Base-by-base conservation (phyloP, 2,888 invertebrate species). In the Byasa hedistus region DNA sequence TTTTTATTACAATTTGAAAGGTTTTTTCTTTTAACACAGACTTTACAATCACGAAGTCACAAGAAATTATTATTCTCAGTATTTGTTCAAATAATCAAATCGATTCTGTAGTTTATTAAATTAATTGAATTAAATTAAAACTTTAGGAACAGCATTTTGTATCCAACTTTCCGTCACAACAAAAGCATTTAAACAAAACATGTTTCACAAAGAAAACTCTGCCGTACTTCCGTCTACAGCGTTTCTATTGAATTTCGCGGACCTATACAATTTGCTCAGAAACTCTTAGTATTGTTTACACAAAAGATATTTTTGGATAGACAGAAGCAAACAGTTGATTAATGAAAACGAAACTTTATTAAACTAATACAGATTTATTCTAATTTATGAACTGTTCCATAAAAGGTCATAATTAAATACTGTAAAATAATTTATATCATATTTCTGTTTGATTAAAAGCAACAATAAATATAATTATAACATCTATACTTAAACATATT, bases 101-200 rank as follows among this genome's bases (percentile, higher is more conserved):
- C 21, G 21, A 52, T 21, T 8, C 21, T 21, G 8, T 21, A 36
- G 17, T 57, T 24, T 24, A 10, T 19, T 5, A 22, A 58, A 44
- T 58, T 44, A 44, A 23, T 58, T 23, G 58, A 12, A 58, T 58
- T 36, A 58, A 57, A 44, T 58, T 36, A 19, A 39, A 57, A 57
- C 44, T 44, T 44, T 44, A 23, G 22, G 23, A 15, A 44, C 58
- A 19, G 23, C 44, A 58, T 58, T 58, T 23, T 39, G 23, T 58
- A 32, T 27, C 17, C 57, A 58, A 58, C 58, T 23, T 23, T 44
- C 58, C 23, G 19, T 32, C 8, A 44, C 22, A 44, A 58, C 58
- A 58, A 58, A 58, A 58, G 58, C 21, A 22, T 39, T 58, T 58
- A 58, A 58, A 58, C 58, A 58, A 58, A 58, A 58, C 58, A 58